phyloP scores from a whole-genome alignment of 2,797 vertebrate genomes.

The Lithobates pipiens region DNA sequence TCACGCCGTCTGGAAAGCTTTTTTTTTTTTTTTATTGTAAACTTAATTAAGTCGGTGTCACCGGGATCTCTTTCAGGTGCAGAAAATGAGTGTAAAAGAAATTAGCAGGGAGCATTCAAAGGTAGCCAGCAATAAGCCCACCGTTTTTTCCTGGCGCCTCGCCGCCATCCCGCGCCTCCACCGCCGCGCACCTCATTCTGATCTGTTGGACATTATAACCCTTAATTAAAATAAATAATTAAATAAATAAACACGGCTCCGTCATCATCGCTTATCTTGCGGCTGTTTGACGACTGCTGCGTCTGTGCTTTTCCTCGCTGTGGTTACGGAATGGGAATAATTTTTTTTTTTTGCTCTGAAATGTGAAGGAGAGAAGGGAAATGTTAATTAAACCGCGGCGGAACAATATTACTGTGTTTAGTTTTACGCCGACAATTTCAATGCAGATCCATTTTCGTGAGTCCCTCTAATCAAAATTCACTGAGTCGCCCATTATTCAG shows the following conservation, averaged over 20 bases:
- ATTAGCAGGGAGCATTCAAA: conserved; percentile 1
- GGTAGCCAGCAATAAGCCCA: not conserved
- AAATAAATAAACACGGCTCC: conserved; percentile 25
- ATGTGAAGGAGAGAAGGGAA: conserved; percentile 24
- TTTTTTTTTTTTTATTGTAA: no score
- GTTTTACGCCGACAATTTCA: conserved; percentile 60
- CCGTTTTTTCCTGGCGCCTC: not conserved
- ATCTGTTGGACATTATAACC: not conserved
- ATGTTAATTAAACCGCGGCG: conserved; percentile 65
- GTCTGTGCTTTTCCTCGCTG: conserved; percentile 42
- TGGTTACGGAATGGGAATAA: not conserved
- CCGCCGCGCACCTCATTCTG: not conserved
- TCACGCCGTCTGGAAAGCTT: no score
- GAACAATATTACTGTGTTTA: conserved; percentile 63
- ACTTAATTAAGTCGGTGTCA: conserved; percentile 28
- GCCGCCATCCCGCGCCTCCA: not conserved
- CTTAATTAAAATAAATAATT: conserved; percentile 54
- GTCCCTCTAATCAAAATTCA: conserved; percentile 61
- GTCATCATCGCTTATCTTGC: conserved; percentile 34
- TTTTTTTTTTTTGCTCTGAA: conserved; percentile 26
- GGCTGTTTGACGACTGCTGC: conserved; percentile 47
- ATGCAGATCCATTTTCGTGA: conserved; percentile 55
- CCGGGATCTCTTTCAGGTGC: conserved; percentile 24
- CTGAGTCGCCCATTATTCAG: conserved; percentile 56
- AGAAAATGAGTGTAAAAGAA: conserved; percentile 11